Evolutionary conservation across 37 sponge, comb jelly and placozoan genomes (phyloP).

Genomic region (Halisarca cf. caerulea): DNA sequence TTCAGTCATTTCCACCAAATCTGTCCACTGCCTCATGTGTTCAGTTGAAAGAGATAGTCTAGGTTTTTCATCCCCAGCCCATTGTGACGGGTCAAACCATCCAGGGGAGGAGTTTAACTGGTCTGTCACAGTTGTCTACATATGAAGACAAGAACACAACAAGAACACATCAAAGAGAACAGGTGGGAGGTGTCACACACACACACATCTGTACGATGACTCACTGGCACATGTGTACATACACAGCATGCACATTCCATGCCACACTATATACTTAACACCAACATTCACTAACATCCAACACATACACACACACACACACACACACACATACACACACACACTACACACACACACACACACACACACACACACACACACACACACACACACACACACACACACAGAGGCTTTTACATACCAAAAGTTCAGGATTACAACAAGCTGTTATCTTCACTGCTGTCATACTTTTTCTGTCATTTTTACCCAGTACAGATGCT

Average conservation of each 20-base stretch:
- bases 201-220: no score
- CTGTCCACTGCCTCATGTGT: neutral
- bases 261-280: no score
- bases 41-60: neutral
- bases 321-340: neutral
- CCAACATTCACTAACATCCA: no score
- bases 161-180: no score
- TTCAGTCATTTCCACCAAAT: neutral
- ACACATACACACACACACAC: neutral
- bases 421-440: constrained; percentile 48
- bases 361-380: constrained; percentile 7
- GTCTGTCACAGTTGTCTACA: neutral
- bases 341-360: neutral
- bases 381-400: constrained; percentile 19
- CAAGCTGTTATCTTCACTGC: constrained; percentile 58
- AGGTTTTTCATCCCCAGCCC: neutral
- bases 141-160: neutral
- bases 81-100: neutral
- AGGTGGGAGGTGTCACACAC: no score
- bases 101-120: neutral
- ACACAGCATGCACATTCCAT: no score
- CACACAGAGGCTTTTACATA: constrained; percentile 27
- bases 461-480: neutral
- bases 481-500: neutral
- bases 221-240: no score